Evolutionary conservation across 2,113 vertebrate species (phyloP), one percentile per base, ranked within the genome.

Genomic region (Craseonycteris thonglongyai): DNA sequence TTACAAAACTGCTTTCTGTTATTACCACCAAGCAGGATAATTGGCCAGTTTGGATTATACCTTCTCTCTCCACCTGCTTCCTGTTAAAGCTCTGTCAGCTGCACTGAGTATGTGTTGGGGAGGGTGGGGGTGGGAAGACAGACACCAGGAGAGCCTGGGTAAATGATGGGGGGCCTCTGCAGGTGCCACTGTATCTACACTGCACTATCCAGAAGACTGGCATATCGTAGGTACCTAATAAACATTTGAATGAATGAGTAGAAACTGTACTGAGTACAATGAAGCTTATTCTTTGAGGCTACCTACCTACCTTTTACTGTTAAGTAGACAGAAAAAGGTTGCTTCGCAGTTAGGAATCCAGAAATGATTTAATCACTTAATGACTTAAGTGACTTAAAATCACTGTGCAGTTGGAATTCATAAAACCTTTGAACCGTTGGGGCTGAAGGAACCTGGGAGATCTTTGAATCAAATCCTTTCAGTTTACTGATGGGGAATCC

Each of bases 151-250:
- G 35, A 28, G 10, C n/a, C 58, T 12, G 4, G 38, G 21, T 18
- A 12, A 22, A 15, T 40, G 1, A 35, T 14, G 14, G 30, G 30
- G 2, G 56, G 33, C 7, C 82, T 42, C 18, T n/a, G 51, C 10
- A 1, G 58, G 58, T 2, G 30, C 35, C 35, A 0, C 24, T 19
- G 61, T 45, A 0, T 42, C 45, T 26, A 0, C 1, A 7, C n/a
- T n/a, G 35, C 59, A 10, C 33, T n/a, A n/a, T n/a, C 51, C 2
- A 6, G n/a, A 42, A 49, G 40, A 61, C 49, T 33, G 63, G 12
- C 15, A 0, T 33, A 8, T 2, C 1, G 16, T 45, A 19, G 40
- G 28, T 13, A 2, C 30, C 47, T 10, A 11, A 19, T 40, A 42
- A 59, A 3, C 13, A 6, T 21, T 26, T 3, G 15, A 19, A 11